Conservation (phyloP, 2,797 vertebrate species). For the Scleropages formosus region DNA sequence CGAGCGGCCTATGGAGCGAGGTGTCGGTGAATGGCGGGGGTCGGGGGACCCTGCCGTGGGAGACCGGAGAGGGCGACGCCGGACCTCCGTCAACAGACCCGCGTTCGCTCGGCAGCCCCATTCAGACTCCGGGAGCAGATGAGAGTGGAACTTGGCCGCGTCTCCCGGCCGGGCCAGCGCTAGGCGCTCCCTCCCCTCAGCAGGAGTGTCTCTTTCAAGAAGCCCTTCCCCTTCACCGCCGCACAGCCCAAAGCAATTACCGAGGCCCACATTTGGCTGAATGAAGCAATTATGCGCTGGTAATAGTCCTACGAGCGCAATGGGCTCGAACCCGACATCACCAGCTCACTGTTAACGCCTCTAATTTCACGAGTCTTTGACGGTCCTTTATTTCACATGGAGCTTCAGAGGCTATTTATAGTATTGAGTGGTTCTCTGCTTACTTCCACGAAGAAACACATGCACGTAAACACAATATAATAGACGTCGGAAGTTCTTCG, state of each 20-base stretch:
- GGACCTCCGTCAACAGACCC: neutral
- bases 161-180: constrained; percentile 35
- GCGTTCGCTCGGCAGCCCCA: neutral
- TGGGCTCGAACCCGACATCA: constrained; percentile 35
- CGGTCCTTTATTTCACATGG: constrained; percentile 49
- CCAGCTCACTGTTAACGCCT: constrained; percentile 48
- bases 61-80: neutral
- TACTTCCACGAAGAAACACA: neutral
- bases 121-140: neutral
- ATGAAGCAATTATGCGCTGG: constrained; percentile 66
- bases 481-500: too few species aligned
- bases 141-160: constrained; percentile 11
- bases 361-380: constrained; percentile 54
- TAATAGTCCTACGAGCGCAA: constrained; percentile 56
- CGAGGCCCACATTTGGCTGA: constrained; percentile 65
- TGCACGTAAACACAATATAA: neutral
- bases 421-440: constrained; percentile 42
- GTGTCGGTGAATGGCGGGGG: neutral
- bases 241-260: constrained; percentile 60
- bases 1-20: neutral
- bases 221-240: constrained; percentile 35
- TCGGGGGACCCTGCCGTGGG: neutral
- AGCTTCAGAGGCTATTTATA: constrained; percentile 64
- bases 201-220: constrained; percentile 35
- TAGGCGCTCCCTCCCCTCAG: constrained; percentile 27